These are phyloP conservation scores for Gymnothorax reevesii DNA, from an alignment of 2,797 vertebrate species.

Conservation along the genomic window DNA sequence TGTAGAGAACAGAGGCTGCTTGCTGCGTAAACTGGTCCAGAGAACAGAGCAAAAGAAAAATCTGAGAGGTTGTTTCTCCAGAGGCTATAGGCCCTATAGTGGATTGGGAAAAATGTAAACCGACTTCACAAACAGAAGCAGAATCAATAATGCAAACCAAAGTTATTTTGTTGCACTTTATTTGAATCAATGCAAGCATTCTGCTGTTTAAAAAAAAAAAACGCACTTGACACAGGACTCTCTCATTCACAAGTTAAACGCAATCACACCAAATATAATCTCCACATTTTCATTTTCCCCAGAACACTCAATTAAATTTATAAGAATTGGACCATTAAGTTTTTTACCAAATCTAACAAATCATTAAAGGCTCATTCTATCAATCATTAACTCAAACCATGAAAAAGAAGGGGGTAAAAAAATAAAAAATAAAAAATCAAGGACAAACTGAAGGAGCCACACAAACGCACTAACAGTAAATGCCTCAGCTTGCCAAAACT, in stretches of 20 bases:
- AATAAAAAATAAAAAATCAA: too few species aligned
- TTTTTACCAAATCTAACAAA: background rate
- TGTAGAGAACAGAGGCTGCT: slow-evolving; percentile 35
- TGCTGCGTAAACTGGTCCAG: slow-evolving; percentile 25
- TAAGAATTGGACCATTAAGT: background rate
- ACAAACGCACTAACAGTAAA: background rate
- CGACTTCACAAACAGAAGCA: slow-evolving; percentile 5
- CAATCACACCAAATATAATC: background rate
- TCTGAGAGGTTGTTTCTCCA: slow-evolving; percentile 2
- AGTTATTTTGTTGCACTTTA: background rate
- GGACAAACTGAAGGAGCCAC: too few species aligned
- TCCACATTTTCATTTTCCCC: background rate
- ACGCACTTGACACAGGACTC: background rate
- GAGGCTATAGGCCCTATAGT: background rate
- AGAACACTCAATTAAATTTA: background rate
- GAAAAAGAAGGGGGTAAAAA: background rate
- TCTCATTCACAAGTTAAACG: background rate
- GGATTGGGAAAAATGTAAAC: background rate
- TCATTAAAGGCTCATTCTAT: background rate
- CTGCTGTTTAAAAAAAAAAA: background rate
- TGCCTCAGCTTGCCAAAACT: background rate
- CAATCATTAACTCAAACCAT: background rate
- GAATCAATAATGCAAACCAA: background rate
- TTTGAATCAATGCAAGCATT: background rate
- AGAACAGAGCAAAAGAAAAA: slow-evolving; percentile 5